Percentiles rank a stretch among this genome's conserved stretches.
These are phyloP conservation scores for Meloidogyne floridensis DNA, from an alignment of 1,140 invertebrate genomes.

Conservation along the genomic window DNA sequence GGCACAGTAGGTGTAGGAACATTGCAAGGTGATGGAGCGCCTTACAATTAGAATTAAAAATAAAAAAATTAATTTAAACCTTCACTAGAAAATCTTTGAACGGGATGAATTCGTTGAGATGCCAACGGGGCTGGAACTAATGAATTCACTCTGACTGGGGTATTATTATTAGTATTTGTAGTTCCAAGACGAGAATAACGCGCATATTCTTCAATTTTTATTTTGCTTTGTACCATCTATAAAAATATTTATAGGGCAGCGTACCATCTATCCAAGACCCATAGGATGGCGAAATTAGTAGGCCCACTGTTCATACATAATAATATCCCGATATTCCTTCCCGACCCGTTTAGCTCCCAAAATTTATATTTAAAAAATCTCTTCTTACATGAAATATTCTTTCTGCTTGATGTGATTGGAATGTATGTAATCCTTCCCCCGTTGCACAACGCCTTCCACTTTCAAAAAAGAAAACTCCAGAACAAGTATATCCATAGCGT, in stretches of 20 bases:
- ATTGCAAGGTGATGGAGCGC: slow-evolving; percentile 17
- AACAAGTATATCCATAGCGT: slow-evolving; percentile 85
- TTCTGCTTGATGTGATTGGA: slow-evolving; percentile 84
- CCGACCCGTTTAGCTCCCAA: too few species aligned
- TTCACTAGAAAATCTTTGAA: slow-evolving; percentile 56
- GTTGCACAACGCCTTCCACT: slow-evolving; percentile 88
- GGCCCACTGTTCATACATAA: too few species aligned
- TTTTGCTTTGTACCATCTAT: slow-evolving; percentile 50
- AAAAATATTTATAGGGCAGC: background rate
- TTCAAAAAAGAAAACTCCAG: slow-evolving; percentile 89
- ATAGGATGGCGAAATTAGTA: too few species aligned
- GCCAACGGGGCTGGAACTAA: slow-evolving; percentile 30
- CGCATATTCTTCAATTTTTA: slow-evolving; percentile 54
- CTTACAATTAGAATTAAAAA: background rate
- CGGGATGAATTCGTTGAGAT: slow-evolving; percentile 46
- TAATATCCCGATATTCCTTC: too few species aligned
- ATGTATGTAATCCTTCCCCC: slow-evolving; percentile 90
- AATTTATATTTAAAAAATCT: background rate
- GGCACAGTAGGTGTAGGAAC: slow-evolving; percentile 4
- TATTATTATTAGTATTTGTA: background rate
- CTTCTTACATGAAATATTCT: slow-evolving; percentile 74
- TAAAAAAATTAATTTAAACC: slow-evolving; percentile 13
- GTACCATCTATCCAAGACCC: too few species aligned
- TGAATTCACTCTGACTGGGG: slow-evolving; percentile 28
- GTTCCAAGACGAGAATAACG: slow-evolving; percentile 48